phyloP scores from a whole-genome alignment of 2,888 invertebrate species.

The Abscondita cerata region DNA sequence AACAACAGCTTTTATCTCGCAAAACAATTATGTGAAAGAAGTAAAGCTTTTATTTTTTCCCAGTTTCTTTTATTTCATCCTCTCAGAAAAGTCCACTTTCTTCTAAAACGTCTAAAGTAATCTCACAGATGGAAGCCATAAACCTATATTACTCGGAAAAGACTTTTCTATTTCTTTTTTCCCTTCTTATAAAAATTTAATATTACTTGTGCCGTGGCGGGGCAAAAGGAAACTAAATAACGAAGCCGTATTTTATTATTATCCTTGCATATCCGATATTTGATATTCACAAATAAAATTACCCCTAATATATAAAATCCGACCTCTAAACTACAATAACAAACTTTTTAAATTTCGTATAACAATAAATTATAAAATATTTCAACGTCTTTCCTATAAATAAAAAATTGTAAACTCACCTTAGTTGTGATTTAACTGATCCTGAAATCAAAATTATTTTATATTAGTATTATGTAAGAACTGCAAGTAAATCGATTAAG shows the following conservation, averaged over 20 bases:
- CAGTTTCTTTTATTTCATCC: conserved; percentile 49
- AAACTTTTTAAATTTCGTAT: conserved; percentile 8
- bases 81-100: conserved; percentile 58
- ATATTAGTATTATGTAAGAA: no score
- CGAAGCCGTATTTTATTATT: conserved; percentile 45
- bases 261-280: conserved; percentile 37
- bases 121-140: conserved; percentile 61
- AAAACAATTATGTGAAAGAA: conserved; percentile 53
- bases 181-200: conserved; percentile 60
- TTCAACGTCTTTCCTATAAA: neutral
- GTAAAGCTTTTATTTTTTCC: conserved; percentile 51
- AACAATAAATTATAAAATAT: neutral
- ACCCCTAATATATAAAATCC: conserved; percentile 16
- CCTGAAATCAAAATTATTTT: no score
- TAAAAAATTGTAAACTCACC: no score
- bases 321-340: conserved; percentile 7
- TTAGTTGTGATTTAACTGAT: no score
- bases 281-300: conserved; percentile 34
- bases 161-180: conserved; percentile 60
- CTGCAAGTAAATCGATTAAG: no score
- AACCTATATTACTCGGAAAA: conserved; percentile 61
- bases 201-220: conserved; percentile 56
- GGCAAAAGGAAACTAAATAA: conserved; percentile 40
- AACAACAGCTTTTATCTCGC: conserved; percentile 53
- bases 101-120: conserved; percentile 60